These are phyloP conservation scores for Hartigia nigra DNA, from an alignment of 2,888 invertebrate species.

Conservation along the genomic window DNA sequence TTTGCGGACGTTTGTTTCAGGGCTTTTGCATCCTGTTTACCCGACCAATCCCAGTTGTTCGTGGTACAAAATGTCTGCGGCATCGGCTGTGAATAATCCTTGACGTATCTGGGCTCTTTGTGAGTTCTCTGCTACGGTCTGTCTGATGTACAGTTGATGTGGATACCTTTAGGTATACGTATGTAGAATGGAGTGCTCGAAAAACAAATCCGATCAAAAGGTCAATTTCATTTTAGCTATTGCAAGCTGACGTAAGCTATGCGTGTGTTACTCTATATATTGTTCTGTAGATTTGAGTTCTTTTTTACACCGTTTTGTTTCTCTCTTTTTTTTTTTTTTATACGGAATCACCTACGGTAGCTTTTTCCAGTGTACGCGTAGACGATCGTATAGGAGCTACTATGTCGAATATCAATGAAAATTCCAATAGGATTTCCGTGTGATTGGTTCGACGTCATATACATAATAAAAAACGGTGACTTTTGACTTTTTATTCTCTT, in stretches of 20 bases:
- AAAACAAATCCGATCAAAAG: neutral
- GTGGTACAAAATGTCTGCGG: neutral
- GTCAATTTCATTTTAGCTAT: neutral
- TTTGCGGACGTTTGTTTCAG: neutral
- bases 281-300: neutral
- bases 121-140: neutral
- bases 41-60: neutral
- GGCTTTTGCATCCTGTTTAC: neutral
- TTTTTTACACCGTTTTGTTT: neutral
- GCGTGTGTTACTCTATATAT: neutral
- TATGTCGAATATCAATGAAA: neutral
- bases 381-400: neutral
- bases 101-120: neutral
- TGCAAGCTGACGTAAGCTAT: neutral
- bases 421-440: neutral
- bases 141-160: neutral
- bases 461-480: neutral
- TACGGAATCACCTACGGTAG: neutral
- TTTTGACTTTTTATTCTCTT: neutral
- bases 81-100: neutral
- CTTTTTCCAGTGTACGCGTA: neutral
- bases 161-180: neutral
- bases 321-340: neutral
- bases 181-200: neutral
- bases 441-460: neutral